phyloP scores from a whole-genome alignment of 2,888 invertebrate species.

The Agrilus cyanescens region DNA sequence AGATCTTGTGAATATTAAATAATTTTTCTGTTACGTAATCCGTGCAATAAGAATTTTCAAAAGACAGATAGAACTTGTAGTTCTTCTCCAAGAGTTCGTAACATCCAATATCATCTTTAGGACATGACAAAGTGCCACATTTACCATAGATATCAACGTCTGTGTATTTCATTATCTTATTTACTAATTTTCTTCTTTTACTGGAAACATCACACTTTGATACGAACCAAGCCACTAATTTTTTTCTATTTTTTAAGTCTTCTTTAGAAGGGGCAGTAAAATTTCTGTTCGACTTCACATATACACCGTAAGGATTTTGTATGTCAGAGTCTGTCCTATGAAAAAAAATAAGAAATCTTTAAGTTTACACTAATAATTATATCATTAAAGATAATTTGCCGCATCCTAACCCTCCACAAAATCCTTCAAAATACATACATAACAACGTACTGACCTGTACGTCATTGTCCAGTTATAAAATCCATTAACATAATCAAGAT shows the following conservation, averaged over 20 bases:
- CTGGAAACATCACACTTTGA: conserved; percentile 41
- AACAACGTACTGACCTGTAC: conserved; percentile 33
- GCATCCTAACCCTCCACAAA: no score
- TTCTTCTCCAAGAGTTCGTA: conserved; percentile 37
- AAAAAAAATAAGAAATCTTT: no score
- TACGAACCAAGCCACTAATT: conserved; percentile 45
- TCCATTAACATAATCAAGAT: conserved; percentile 21
- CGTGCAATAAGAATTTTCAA: conserved; percentile 58
- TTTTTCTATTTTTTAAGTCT: conserved; percentile 29
- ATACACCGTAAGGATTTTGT: no score
- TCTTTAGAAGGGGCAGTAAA: neutral
- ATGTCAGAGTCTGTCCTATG: no score
- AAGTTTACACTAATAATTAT: no score
- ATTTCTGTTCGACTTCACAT: no score
- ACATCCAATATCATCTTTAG: conserved; percentile 25
- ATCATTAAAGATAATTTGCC: no score
- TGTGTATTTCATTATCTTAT: conserved; percentile 43
- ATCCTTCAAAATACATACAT: no score
- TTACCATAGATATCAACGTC: conserved; percentile 50
- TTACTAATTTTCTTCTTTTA: conserved; percentile 33
- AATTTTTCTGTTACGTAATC: conserved; percentile 56
- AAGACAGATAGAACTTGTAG: conserved; percentile 59
- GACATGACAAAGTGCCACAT: conserved; percentile 40
- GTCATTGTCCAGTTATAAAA: conserved; percentile 49
- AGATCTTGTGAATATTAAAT: conserved; percentile 42